A percentile compares a stretch with the other conserved stretches of the same genome.
phyloP scores from a whole-genome alignment of 2,797 vertebrate species.

The Rhynchotus rufescens region DNA sequence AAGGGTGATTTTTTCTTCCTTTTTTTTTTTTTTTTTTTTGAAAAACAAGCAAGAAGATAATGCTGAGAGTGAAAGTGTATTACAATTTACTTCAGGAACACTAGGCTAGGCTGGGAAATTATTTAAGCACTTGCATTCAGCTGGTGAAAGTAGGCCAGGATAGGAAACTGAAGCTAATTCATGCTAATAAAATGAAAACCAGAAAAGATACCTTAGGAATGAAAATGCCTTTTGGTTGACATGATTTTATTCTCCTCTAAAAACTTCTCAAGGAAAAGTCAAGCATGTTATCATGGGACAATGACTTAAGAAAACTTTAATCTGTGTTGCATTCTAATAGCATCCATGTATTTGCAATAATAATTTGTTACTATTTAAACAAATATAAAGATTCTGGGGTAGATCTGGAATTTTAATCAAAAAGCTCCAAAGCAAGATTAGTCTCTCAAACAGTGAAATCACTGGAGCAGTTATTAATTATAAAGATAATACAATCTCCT shows the following conservation, averaged over 20 bases:
- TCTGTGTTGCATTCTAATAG: background rate
- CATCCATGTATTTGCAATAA: background rate
- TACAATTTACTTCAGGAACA: constrained; percentile 6
- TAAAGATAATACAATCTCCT: background rate
- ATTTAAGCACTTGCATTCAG: background rate
- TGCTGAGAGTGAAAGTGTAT: background rate
- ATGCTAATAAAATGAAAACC: constrained; percentile 1
- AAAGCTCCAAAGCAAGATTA: background rate
- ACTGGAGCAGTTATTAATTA: constrained; percentile 17
- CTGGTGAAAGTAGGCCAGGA: background rate
- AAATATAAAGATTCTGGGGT: background rate
- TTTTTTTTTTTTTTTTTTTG: no score
- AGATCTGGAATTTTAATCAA: constrained; percentile 24
- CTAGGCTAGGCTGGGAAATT: background rate
- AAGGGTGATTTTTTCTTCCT: background rate
- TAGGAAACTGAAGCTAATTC: constrained; percentile 16
- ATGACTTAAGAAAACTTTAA: background rate
- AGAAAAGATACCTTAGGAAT: background rate
- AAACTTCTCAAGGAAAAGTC: background rate
- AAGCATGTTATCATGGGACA: background rate
- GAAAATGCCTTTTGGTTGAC: background rate
- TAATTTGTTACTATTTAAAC: background rate
- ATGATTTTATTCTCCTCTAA: background rate
- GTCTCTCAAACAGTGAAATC: background rate
- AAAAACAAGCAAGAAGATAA: background rate